These are phyloP conservation scores for Epicampocera succincta DNA, from an alignment of 2,888 invertebrate genomes.

Conservation along the genomic window DNA sequence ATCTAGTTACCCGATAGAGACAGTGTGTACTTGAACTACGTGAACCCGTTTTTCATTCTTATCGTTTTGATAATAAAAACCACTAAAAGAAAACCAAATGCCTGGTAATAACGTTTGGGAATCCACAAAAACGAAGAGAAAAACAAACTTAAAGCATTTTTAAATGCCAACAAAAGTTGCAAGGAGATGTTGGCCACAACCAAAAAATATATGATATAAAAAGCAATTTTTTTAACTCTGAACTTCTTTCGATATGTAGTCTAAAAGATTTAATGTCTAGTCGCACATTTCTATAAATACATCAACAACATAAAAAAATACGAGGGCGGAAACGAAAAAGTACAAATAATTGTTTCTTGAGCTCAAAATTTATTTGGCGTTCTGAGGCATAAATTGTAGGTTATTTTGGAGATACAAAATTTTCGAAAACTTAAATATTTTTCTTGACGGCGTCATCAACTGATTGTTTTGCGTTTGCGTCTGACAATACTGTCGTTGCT, in stretches of 20 bases:
- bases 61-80: conserved; percentile 38
- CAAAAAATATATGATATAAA: conserved; percentile 8
- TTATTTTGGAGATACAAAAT: no score
- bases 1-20: conserved; percentile 43
- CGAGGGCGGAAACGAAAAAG: no score
- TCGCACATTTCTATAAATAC: conserved; percentile 12
- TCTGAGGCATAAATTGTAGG: no score
- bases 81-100: conserved; percentile 18
- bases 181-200: conserved; percentile 24
- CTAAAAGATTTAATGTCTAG: conserved; percentile 61
- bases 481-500: no score
- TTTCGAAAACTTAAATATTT: no score
- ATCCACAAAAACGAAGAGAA: not conserved
- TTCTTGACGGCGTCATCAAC: no score
- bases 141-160: conserved; percentile 20
- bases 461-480: no score
- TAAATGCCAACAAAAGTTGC: conserved; percentile 51
- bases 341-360: no score
- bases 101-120: not conserved
- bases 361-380: no score
- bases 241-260: conserved; percentile 16
- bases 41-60: conserved; percentile 53
- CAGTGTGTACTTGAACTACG: conserved; percentile 62
- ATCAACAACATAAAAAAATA: not conserved
- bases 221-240: not conserved